A percentile compares a stretch with the other conserved stretches of the same genome.
These are phyloP conservation scores for Pararge aegeria DNA, from an alignment of 1,140 invertebrate genomes.

Conservation along the genomic window DNA sequence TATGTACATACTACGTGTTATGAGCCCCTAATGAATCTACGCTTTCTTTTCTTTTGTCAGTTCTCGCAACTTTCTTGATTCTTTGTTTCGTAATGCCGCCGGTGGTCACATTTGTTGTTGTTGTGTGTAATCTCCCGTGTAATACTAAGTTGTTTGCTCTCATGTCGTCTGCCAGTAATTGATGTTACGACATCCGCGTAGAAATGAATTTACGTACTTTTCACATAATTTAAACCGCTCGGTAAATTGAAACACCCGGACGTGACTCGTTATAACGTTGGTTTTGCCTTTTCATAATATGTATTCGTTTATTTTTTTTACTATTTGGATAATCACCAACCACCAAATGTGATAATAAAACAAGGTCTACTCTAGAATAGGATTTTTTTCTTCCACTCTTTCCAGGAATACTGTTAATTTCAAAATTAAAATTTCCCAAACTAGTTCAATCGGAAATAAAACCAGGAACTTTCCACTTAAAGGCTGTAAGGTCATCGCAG, in stretches of 20 bases:
- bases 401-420: too few relatives aligned
- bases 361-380: too few relatives aligned
- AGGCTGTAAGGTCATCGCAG: not conserved
- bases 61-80: slow-evolving; percentile 63
- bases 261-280: slow-evolving; percentile 39
- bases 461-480: too few relatives aligned
- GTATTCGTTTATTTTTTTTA: too few relatives aligned
- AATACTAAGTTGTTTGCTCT: slow-evolving; percentile 49
- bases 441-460: too few relatives aligned
- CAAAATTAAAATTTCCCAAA: too few relatives aligned
- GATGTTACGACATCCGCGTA: slow-evolving; percentile 50
- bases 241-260: slow-evolving; percentile 17
- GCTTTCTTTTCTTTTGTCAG: slow-evolving; percentile 70
- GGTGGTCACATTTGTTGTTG: slow-evolving; percentile 47
- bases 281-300: slow-evolving; percentile 4
- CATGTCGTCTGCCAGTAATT: slow-evolving; percentile 55
- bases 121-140: slow-evolving; percentile 63
- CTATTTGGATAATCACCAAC: too few relatives aligned
- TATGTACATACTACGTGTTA: slow-evolving; percentile 15
- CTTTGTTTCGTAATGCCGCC: slow-evolving; percentile 68
- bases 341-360: too few relatives aligned
- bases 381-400: too few relatives aligned
- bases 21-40: slow-evolving; percentile 44
- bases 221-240: slow-evolving; percentile 34
- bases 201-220: slow-evolving; percentile 50